A percentile compares a stretch with the other conserved stretches of the same genome.
Evolutionary conservation across 2,888 invertebrate species (phyloP).

Genomic region (Lithosia quadra): DNA sequence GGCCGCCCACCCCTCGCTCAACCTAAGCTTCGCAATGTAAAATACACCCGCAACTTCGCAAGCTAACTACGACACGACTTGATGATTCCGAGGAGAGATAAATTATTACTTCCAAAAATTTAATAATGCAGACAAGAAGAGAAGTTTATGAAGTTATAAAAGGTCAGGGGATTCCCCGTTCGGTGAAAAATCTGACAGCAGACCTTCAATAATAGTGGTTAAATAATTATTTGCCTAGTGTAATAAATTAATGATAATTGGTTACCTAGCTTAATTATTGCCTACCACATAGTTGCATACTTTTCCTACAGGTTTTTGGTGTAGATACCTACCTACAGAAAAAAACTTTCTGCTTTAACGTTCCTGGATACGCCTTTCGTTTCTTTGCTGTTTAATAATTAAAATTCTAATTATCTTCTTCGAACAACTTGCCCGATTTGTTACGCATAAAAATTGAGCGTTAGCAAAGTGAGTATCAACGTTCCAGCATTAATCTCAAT

Average conservation of each 20-base stretch:
- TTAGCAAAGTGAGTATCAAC: too few species aligned
- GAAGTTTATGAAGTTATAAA: neutral
- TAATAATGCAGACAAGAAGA: conserved; percentile 9
- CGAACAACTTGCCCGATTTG: too few species aligned
- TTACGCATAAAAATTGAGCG: too few species aligned
- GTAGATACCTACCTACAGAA: too few species aligned
- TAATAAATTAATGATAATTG: neutral
- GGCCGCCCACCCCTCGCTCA: conserved; percentile 50
- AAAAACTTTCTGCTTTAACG: too few species aligned
- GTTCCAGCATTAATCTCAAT: too few species aligned
- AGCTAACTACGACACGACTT: conserved; percentile 33
- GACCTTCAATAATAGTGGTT: neutral
- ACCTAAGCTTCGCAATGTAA: conserved; percentile 43
- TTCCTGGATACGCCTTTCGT: too few species aligned
- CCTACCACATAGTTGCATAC: neutral
- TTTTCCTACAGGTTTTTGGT: too few species aligned
- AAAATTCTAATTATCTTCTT: too few species aligned
- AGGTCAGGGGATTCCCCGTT: neutral
- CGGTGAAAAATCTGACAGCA: neutral
- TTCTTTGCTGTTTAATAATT: too few species aligned
- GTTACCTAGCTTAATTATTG: neutral
- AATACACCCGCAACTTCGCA: conserved; percentile 27
- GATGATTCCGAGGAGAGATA: conserved; percentile 8
- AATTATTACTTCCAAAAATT: conserved; percentile 7
- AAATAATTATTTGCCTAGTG: neutral